phyloP scores from a whole-genome alignment of 2,888 invertebrate species.

The Acrocyrtus sp. region DNA sequence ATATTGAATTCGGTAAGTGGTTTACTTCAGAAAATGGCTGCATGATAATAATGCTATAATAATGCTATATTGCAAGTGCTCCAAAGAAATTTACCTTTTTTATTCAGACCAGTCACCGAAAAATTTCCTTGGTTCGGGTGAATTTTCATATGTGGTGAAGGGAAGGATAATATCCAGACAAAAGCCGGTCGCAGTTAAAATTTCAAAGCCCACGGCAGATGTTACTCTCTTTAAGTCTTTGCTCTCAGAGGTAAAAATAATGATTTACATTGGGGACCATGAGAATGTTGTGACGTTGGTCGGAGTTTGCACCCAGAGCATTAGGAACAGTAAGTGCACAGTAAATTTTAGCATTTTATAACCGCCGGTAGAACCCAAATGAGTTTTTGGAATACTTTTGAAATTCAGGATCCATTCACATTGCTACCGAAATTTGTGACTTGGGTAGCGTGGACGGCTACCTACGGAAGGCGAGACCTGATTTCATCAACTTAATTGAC shows the following conservation, averaged over 20 bases:
- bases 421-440: constrained; percentile 44
- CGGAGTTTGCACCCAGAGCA: constrained; percentile 35
- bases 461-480: constrained; percentile 17
- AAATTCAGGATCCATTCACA: constrained; percentile 38
- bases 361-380: neutral
- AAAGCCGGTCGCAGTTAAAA: constrained; percentile 39
- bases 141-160: constrained; percentile 40
- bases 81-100: neutral
- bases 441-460: constrained; percentile 30
- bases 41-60: neutral
- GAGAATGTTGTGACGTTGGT: constrained; percentile 31
- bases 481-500: constrained; percentile 24
- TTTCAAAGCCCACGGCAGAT: constrained; percentile 36
- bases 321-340: constrained; percentile 26
- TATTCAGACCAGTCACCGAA: constrained; percentile 29
- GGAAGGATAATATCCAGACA: constrained; percentile 18
- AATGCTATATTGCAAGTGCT: neutral
- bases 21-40: neutral
- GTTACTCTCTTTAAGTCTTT: constrained; percentile 41
- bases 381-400: neutral
- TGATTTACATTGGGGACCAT: constrained; percentile 45
- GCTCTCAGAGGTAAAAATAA: constrained; percentile 47
- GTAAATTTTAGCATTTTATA: neutral
- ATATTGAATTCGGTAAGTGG: constrained; percentile 39
- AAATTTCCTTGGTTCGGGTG: constrained; percentile 33